phyloP scores from a whole-genome alignment of 1,140 invertebrate genomes.

The Caenorhabditis brenneri region DNA sequence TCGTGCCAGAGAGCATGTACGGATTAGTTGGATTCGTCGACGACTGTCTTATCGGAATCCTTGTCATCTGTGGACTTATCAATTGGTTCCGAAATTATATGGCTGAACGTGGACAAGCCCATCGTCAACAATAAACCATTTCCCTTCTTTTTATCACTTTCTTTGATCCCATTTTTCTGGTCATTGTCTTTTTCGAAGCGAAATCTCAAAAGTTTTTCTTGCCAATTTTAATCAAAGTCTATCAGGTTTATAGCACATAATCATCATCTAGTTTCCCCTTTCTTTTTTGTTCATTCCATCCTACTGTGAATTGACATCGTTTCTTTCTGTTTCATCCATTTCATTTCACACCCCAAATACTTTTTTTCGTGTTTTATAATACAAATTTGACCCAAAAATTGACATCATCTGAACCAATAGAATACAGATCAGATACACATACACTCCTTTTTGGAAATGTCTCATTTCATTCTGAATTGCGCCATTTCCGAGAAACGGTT shows the following conservation, averaged over 20 bases:
- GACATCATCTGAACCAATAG: neutral
- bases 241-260: neutral
- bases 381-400: neutral
- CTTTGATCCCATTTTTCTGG: neutral
- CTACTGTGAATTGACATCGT: slow-evolving; percentile 3
- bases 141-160: neutral
- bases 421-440: neutral
- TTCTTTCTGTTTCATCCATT: neutral
- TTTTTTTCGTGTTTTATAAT: neutral
- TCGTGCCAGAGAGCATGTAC: neutral
- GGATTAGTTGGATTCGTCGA: neutral
- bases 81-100: slow-evolving; percentile 1
- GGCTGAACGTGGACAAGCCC: neutral
- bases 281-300: neutral
- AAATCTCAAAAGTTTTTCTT: too few relatives aligned
- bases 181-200: neutral
- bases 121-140: neutral
- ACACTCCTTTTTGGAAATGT: neutral
- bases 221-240: neutral
- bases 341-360: neutral
- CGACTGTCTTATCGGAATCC: slow-evolving; percentile 9
- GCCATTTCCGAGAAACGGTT: slow-evolving; percentile 10
- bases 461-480: slow-evolving; percentile 31
- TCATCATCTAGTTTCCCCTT: neutral
- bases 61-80: neutral